Conservation (phyloP, 2,888 invertebrate species). For the Amphiduros pacificus region DNA sequence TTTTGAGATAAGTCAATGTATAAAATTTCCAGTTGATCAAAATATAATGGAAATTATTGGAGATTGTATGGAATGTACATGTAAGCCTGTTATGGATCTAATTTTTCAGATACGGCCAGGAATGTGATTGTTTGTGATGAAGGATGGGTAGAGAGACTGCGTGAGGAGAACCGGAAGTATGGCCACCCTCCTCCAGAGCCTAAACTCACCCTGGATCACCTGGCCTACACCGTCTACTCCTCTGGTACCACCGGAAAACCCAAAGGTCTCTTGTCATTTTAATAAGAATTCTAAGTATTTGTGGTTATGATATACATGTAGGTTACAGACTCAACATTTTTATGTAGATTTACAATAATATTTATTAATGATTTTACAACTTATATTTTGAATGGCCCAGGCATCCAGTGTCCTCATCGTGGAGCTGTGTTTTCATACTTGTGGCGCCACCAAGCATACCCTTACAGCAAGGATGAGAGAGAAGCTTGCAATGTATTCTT, state of each 20-base stretch:
- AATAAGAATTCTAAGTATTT: no score
- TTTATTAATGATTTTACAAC: no score
- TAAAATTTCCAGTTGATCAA: no score
- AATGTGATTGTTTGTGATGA: constrained; percentile 37
- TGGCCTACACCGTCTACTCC: constrained; percentile 60
- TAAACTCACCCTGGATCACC: constrained; percentile 44
- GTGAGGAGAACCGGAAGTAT: constrained; percentile 29
- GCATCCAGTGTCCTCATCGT: constrained; percentile 59
- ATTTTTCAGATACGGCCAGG: background rate
- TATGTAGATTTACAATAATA: no score
- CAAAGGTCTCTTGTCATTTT: no score
- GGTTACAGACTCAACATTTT: no score
- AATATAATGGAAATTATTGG: no score
- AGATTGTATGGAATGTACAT: no score
- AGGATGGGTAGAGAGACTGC: constrained; percentile 41
- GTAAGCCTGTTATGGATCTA: no score
- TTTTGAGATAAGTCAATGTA: no score
- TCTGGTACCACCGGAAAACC: constrained; percentile 61
- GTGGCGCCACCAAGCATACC: constrained; percentile 53
- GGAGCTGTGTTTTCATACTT: constrained; percentile 60
- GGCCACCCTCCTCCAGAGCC: constrained; percentile 11
- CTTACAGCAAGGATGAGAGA: constrained; percentile 51
- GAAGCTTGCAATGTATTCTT: constrained; percentile 61
- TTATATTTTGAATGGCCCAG: no score
- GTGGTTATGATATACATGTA: no score